Base-by-base conservation (phyloP, 1,140 invertebrate genomes). In the Drosophila athabasca region DNA sequence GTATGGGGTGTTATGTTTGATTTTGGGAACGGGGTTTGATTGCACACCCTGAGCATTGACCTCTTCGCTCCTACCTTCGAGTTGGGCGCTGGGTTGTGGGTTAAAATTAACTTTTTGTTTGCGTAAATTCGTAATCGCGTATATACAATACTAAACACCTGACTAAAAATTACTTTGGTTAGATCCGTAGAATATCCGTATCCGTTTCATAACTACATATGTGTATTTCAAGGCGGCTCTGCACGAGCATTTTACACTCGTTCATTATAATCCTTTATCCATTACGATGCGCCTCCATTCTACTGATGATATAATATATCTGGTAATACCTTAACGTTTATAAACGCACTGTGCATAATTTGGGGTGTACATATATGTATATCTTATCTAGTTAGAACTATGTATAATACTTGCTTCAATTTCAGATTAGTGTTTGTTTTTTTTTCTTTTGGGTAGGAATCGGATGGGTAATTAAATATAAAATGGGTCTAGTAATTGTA, bases 101-200 rank as follows among this genome's bases (percentile, higher is more conserved):
- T 48, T 65, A 50, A 69, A 70, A 70, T 67, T 55, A 68, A 31
- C 15, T 26, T 39, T 39, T 39, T 61, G 39, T 15, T 70, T 72
- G 65, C 55, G 50, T 72, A 72, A 72, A 72, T 72, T 58, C 53
- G 71, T 74, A 53, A 39, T 65, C 61, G 60, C 70, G 44, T 75
- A 62, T 54, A 62, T 68, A 66, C 59, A 60, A 13, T 31, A 51
- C 29, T 26, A 54, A 50, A 26, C 17, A 45, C 31, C 54, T 50
- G 48, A 49, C 44, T 31, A 65, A 66, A 51, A 35, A 45, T 62
- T 26, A 24, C 31, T 11, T 49, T 51, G 62, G 50, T 66, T 66
- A 43, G 11, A 39, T 39, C 1, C 11, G 35, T 39, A 26, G 3
- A 39, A 26, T 46, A 26, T 64, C 54, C 17, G 67, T 43, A 68